Conservation (phyloP, 1,140 invertebrate genomes). For the Drosophila murphyi region DNA sequence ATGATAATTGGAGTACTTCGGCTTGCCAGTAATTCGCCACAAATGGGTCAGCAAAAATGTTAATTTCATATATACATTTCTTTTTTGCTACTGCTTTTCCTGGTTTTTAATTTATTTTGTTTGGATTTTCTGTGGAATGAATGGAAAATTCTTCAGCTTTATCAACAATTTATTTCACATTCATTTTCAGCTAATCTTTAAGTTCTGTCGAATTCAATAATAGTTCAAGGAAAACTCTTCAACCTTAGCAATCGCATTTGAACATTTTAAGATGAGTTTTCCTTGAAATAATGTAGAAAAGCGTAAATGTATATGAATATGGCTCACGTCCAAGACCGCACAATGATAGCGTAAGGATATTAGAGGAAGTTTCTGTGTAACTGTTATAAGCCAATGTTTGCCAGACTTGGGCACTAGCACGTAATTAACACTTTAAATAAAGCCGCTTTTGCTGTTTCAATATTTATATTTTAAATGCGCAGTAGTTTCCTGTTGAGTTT, state of each 20-base stretch:
- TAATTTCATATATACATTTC: no score
- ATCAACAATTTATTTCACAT: background rate
- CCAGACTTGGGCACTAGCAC: slow-evolving; percentile 50
- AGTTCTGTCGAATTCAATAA: no score
- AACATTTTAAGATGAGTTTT: background rate
- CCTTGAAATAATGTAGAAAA: background rate
- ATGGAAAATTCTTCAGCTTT: background rate
- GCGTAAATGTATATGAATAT: slow-evolving; percentile 13
- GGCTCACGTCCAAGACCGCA: slow-evolving; percentile 32
- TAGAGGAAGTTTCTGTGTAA: slow-evolving; percentile 10
- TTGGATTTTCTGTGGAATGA: background rate
- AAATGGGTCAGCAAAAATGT: background rate
- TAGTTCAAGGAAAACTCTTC: background rate
- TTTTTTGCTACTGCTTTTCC: background rate
- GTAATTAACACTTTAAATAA: slow-evolving; percentile 77
- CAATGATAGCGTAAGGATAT: slow-evolving; percentile 23
- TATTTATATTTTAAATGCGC: slow-evolving; percentile 73
- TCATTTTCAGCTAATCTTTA: no score
- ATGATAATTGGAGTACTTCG: background rate
- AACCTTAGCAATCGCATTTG: background rate
- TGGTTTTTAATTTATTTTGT: background rate
- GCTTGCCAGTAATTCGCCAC: background rate
- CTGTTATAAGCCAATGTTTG: slow-evolving; percentile 19
- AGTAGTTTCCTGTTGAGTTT: slow-evolving; percentile 53
- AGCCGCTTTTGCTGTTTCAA: slow-evolving; percentile 66